Evolutionary conservation across 2,888 invertebrate species (phyloP).

Genomic region (Monochamus alternatus): DNA sequence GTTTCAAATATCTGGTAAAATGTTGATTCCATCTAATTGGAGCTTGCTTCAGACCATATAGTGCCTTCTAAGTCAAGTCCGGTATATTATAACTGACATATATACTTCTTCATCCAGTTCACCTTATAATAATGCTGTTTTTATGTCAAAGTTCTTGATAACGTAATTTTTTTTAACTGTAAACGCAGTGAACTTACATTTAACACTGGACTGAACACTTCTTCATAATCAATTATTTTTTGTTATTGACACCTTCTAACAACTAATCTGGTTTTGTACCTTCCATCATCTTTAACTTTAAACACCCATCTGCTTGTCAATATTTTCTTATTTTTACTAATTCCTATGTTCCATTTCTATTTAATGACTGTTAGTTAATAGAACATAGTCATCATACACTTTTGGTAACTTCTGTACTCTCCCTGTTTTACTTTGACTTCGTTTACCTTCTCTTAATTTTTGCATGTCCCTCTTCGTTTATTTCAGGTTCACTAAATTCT

Average conservation of each 20-base stretch:
- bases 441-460: too few relatives aligned
- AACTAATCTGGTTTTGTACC: constrained; percentile 45
- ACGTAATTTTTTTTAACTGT: background rate
- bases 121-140: background rate
- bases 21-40: constrained; percentile 20
- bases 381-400: too few relatives aligned
- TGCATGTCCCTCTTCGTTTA: too few relatives aligned
- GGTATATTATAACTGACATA: background rate
- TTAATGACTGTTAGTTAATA: too few relatives aligned
- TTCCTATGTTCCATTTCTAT: too few relatives aligned
- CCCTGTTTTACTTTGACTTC: too few relatives aligned
- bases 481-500: too few relatives aligned
- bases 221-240: constrained; percentile 37
- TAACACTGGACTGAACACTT: constrained; percentile 44
- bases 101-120: background rate
- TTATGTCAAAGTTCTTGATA: background rate
- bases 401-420: too few relatives aligned
- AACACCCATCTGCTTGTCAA: constrained; percentile 44
- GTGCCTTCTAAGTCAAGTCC: background rate
- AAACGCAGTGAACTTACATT: background rate
- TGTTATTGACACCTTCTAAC: constrained; percentile 40
- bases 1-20: constrained; percentile 14
- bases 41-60: constrained; percentile 1
- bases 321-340: constrained; percentile 42
- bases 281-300: constrained; percentile 38